These are phyloP conservation scores for Parelbella ahira DNA, from an alignment of 2,888 invertebrate genomes.

Conservation along the genomic window DNA sequence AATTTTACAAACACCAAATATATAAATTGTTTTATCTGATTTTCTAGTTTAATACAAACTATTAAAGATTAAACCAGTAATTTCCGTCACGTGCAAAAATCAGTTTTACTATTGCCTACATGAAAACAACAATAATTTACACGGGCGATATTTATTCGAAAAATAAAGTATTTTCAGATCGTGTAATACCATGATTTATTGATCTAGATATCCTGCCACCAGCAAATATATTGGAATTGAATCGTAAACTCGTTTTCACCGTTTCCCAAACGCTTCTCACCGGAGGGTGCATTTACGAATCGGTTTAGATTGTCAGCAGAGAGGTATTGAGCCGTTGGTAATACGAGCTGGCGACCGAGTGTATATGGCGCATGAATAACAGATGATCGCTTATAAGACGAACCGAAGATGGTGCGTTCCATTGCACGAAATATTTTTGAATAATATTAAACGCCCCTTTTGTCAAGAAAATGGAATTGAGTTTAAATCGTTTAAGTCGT, in stretches of 20 bases:
- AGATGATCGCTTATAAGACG: slow-evolving; percentile 39
- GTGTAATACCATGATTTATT: background rate
- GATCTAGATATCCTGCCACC: slow-evolving; percentile 1
- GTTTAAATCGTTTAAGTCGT: too few species aligned
- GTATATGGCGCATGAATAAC: slow-evolving; percentile 69
- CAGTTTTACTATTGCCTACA: too few species aligned
- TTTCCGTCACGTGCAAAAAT: too few species aligned
- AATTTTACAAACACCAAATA: too few species aligned
- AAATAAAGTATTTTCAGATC: too few species aligned
- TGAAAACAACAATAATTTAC: too few species aligned
- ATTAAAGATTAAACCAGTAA: too few species aligned
- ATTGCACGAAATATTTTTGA: background rate
- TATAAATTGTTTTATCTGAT: too few species aligned
- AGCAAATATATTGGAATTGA: slow-evolving; percentile 8
- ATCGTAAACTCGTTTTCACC: slow-evolving; percentile 12
- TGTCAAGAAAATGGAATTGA: too few species aligned
- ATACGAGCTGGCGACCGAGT: slow-evolving; percentile 26
- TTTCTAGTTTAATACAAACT: too few species aligned
- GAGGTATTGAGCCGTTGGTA: slow-evolving; percentile 37
- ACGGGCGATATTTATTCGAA: too few species aligned
- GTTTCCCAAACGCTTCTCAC: slow-evolving; percentile 1
- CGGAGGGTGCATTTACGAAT: slow-evolving; percentile 13
- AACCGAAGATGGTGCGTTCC: background rate
- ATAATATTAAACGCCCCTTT: too few species aligned
- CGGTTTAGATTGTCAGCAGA: slow-evolving; percentile 36